A percentile compares a stretch with the other conserved stretches of the same genome.
phyloP scores from a whole-genome alignment of 2,113 vertebrate genomes.

The Andinoacara biseriatus region DNA sequence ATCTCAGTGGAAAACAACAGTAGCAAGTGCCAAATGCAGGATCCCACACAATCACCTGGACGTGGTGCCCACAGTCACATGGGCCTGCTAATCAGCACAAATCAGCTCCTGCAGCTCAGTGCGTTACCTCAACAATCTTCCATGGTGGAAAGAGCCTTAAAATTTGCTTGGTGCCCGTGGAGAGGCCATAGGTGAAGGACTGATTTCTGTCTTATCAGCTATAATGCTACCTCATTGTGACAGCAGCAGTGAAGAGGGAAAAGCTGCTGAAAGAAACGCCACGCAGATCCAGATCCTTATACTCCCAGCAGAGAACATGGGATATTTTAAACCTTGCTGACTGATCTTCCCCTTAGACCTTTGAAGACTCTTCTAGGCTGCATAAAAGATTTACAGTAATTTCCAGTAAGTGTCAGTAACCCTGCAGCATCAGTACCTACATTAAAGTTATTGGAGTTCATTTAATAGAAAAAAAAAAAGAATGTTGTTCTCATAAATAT shows the following conservation, averaged over 20 bases:
- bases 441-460: background rate
- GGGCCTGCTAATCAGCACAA: conserved; percentile 44
- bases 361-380: background rate
- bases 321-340: background rate
- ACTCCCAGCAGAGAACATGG: background rate
- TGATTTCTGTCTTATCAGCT: conserved; percentile 8
- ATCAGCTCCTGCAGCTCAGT: conserved; percentile 39
- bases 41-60: conserved; percentile 62
- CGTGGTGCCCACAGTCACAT: conserved; percentile 14
- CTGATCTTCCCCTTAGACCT: background rate
- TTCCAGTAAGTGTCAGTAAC: background rate
- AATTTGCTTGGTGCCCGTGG: background rate
- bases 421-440: background rate
- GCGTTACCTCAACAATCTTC: conserved; percentile 32
- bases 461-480: no score
- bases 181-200: conserved; percentile 2
- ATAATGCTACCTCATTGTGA: background rate
- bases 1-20: conserved; percentile 65
- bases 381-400: background rate
- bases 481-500: no score
- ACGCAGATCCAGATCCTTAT: background rate
- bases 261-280: background rate
- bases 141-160: background rate
- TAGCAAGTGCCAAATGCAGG: conserved; percentile 57
- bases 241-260: background rate